Percentiles rank a stretch among this genome's conserved stretches.
These are phyloP conservation scores for Ostrea denselamellosa DNA, from an alignment of 1,140 invertebrate species.

Conservation along the genomic window DNA sequence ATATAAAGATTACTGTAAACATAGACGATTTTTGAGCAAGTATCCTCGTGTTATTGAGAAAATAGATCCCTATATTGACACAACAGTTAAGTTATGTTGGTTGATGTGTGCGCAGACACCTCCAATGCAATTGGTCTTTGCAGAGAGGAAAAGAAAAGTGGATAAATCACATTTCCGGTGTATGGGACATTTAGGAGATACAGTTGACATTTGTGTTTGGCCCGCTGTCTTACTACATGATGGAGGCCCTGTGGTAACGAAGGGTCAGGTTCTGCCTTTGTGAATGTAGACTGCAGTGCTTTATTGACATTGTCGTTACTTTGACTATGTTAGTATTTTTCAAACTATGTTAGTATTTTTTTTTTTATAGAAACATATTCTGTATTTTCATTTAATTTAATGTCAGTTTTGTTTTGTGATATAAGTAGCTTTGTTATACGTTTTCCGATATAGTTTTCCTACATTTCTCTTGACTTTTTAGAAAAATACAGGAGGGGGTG, in stretches of 20 bases:
- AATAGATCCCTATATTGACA: background rate
- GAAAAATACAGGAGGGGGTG: too few relatives aligned
- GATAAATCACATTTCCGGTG: background rate
- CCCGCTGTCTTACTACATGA: slow-evolving; percentile 15
- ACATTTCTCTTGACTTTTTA: too few relatives aligned
- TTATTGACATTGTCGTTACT: too few relatives aligned
- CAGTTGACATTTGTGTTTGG: slow-evolving; percentile 33
- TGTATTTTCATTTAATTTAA: too few relatives aligned
- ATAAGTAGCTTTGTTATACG: too few relatives aligned
- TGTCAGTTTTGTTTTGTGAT: too few relatives aligned
- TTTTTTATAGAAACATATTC: too few relatives aligned
- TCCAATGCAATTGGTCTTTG: slow-evolving; percentile 18
- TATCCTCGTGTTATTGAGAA: background rate
- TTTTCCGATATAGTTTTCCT: too few relatives aligned
- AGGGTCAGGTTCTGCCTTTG: background rate
- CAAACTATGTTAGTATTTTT: too few relatives aligned
- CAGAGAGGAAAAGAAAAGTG: background rate
- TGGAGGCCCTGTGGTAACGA: slow-evolving; percentile 12
- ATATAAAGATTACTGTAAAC: slow-evolving; percentile 18
- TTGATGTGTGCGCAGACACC: slow-evolving; percentile 35
- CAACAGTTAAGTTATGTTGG: background rate
- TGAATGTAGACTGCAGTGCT: background rate
- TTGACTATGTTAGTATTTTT: too few relatives aligned
- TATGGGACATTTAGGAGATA: background rate
- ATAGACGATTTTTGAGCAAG: background rate